Percentiles rank a stretch among this genome's conserved stretches.
These are phyloP conservation scores for Loxodonta africana DNA, from an alignment of 2,113 vertebrate genomes.

Conservation along the genomic window DNA sequence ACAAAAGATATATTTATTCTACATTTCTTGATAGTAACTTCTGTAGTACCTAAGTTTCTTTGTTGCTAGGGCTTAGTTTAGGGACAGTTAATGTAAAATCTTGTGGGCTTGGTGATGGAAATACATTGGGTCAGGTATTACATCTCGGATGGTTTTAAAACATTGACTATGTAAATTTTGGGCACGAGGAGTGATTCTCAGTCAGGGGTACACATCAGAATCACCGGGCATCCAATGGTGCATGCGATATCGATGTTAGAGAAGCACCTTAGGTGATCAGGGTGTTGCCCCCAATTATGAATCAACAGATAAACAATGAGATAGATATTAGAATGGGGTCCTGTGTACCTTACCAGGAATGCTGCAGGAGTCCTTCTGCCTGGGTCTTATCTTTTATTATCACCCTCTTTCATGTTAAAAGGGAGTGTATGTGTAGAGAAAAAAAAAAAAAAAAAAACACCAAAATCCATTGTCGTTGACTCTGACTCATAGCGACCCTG, in stretches of 20 bases:
- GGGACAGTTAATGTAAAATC: slow-evolving; percentile 40
- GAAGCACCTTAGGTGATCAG: neutral
- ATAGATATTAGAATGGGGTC: neutral
- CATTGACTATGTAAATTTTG: neutral
- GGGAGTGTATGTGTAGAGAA: neutral
- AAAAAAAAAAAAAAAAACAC: too few species aligned
- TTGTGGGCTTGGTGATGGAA: neutral
- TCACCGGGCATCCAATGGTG: rapidly evolving
- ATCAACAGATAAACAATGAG: neutral
- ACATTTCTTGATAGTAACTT: neutral
- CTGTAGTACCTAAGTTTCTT: neutral
- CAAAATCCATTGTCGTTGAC: too few species aligned
- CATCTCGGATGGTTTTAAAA: neutral
- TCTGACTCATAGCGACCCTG: too few species aligned
- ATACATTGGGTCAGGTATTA: neutral
- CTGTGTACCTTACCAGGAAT: neutral
- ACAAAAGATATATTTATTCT: neutral
- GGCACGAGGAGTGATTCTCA: neutral
- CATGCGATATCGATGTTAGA: neutral
- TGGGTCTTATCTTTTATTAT: neutral
- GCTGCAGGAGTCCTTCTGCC: neutral
- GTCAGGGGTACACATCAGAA: neutral
- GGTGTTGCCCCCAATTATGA: neutral
- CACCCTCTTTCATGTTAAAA: slow-evolving; percentile 7
- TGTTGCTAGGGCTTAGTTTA: neutral